Base-by-base conservation (phyloP, 2,113 vertebrate genomes). In the Pomatorhinus ruficollis region DNA sequence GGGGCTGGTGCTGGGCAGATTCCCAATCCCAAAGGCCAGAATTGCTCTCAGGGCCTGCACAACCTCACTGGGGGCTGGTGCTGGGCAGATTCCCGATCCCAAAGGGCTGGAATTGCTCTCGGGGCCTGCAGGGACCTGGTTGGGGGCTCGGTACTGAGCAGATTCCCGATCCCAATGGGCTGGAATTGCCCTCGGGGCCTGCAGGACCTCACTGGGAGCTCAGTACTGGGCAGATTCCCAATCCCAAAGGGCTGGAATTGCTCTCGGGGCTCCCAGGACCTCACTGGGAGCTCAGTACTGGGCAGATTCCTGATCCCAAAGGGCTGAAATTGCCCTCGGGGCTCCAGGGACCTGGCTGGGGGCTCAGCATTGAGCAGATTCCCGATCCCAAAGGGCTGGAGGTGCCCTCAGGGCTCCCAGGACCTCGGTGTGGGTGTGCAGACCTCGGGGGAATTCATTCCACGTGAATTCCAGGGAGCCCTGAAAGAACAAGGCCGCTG, bases 391-490 rank as follows among this genome's bases (percentile, higher is more conserved):
- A 49, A 24, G 47, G 47, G 47, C 49, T 14, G 70, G 39, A 22
- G 42, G 1, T 52, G 64, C 70, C 70, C 44, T 15, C 0, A 4
- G 8, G 61, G n/a, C 35, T 25, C 6, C 4, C 31, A 47, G 49
- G 30, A 40, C 18, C 49, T 27, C 25, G 8, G 8, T 50, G 0
- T 12, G n/a, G 0, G 24, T 2, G 6, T 49, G 78, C 42, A 70
- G 12, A 47, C 45, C 45, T 47, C 45, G 0, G 63, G 61, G 92
- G 61, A 39, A 82, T 39, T 1, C 74, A 49, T 88, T 86, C 68
- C 71, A 18, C 13, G 63, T 10, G 82, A 80, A 57, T 88, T 12
- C 39, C 0, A 16, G 92, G 13, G 27, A 90, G 79, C 80, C 31
- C 82, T 7, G 54, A 28, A 7, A 4, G 30, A 28, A 40, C 4